Base-by-base conservation (phyloP, 2,797 vertebrate genomes). In the Muscicapa comitata region DNA sequence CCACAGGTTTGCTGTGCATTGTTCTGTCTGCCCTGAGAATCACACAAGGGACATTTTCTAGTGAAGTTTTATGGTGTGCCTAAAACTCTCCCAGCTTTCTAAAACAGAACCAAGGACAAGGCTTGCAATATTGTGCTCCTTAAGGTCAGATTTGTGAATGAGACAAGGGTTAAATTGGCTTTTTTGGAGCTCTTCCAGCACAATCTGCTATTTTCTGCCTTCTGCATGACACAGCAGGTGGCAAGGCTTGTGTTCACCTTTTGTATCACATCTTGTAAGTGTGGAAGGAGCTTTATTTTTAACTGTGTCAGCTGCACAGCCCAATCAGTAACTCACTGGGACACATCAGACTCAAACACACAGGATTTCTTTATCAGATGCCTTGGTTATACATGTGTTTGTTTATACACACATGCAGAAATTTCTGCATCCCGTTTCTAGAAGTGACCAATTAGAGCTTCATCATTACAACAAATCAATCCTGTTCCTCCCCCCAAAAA, bases 281-380 rank as follows among this genome's bases (percentile, higher is more conserved):
- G 59, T 14, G 40, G 71, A 79, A 79, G 66, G 53, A 61, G 47
- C 54, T 92, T 89, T 83, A 80, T 94, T 96, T 93, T 91, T 62
- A 82, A 47, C 84, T 18, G 33, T 51, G 70, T 61, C 86, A 90
- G 54, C 53, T 55, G n/a, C 2, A 4, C 37, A 88, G 59, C 59
- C 76, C 54, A 2, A 7, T 15, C 83, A 51, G 73, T 35, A 63
- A 70, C 58, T 92, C 80, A 8, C 50, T 2, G 19, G 73, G 62
- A 37, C 54, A 55, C 29, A 2, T 13, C 29, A 42, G 18, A 2
- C 42, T 72, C 66, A 37, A 78, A 68, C 10, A 51, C 9, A 35
- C 38, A 13, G 47, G 5, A 10, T 58, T 88, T 81, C 33, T 59
- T 53, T 43, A 40, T 58, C 67, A 33, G 1, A 5, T 65, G 25